Evolutionary conservation across 2,888 invertebrate genomes (phyloP).

Genomic region (Empis stercorea): DNA sequence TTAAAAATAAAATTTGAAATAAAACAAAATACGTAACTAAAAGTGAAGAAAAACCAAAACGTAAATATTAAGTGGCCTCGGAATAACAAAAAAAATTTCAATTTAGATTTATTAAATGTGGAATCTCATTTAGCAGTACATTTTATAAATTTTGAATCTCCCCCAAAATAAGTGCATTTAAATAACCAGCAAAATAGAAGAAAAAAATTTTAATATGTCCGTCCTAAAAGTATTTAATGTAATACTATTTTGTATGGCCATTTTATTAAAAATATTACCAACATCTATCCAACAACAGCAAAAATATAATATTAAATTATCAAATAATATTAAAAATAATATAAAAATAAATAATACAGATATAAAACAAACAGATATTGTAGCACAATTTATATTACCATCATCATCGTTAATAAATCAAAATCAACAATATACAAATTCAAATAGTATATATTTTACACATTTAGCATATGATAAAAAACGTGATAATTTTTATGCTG

Average conservation of each 20-base stretch:
- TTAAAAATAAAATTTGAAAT: too few relatives aligned
- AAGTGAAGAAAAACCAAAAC: too few relatives aligned
- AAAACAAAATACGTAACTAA: too few relatives aligned
- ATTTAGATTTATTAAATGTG: too few relatives aligned
- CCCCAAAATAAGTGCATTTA: too few relatives aligned
- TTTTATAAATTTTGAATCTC: too few relatives aligned
- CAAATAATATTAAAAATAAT: background rate
- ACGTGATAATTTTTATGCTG: constrained; percentile 64
- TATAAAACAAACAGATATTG: constrained; percentile 19
- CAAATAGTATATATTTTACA: constrained; percentile 34
- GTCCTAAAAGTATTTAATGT: background rate
- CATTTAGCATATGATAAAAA: constrained; percentile 46
- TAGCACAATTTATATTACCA: constrained; percentile 29
- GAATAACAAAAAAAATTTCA: too few relatives aligned
- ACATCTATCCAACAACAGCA: background rate
- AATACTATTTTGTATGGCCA: background rate
- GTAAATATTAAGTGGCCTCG: too few relatives aligned
- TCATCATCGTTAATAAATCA: constrained; percentile 6
- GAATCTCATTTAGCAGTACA: too few relatives aligned
- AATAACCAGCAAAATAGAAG: too few relatives aligned
- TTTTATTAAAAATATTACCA: background rate
- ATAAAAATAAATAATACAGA: background rate
- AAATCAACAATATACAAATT: too few relatives aligned
- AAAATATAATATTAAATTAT: background rate
- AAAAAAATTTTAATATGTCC: background rate